Evolutionary conservation across 2,888 invertebrate species (phyloP).

Genomic region (Troides helena): DNA sequence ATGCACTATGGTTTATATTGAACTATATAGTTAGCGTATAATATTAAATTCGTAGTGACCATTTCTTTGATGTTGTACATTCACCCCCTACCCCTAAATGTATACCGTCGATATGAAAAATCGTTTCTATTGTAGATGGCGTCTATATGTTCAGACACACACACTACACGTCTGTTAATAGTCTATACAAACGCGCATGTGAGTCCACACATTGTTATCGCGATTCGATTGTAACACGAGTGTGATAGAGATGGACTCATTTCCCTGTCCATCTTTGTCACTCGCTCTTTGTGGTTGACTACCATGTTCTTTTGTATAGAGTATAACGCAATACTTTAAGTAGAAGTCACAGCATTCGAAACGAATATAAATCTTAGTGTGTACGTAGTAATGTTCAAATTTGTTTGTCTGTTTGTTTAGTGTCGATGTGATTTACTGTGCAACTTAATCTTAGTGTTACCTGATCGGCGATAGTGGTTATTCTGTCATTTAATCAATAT

Average conservation of each 20-base stretch:
- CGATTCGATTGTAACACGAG: background rate
- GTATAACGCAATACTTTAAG: background rate
- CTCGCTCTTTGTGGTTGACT: background rate
- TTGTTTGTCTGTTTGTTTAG: conserved; percentile 4
- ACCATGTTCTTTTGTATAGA: background rate
- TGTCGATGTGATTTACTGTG: conserved; percentile 13
- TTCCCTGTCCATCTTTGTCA: background rate
- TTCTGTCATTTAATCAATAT: background rate
- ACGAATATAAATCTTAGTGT: conserved; percentile 8
- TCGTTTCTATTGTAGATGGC: background rate
- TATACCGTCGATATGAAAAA: conserved; percentile 14
- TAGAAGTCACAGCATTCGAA: conserved; percentile 3
- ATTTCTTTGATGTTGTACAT: conserved; percentile 52
- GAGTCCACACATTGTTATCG: background rate
- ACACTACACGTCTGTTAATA: background rate
- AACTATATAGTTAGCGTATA: conserved; percentile 18
- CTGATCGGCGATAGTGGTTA: background rate
- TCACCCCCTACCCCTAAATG: conserved; percentile 19
- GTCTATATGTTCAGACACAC: background rate
- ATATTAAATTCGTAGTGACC: conserved; percentile 47
- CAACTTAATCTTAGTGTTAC: background rate
- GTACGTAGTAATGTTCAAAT: conserved; percentile 14
- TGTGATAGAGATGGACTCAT: background rate
- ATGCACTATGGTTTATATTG: conserved; percentile 10
- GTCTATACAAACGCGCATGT: background rate